Base-by-base conservation (phyloP, 1,140 invertebrate species). In the Hyposmocoma kahamanoa region DNA sequence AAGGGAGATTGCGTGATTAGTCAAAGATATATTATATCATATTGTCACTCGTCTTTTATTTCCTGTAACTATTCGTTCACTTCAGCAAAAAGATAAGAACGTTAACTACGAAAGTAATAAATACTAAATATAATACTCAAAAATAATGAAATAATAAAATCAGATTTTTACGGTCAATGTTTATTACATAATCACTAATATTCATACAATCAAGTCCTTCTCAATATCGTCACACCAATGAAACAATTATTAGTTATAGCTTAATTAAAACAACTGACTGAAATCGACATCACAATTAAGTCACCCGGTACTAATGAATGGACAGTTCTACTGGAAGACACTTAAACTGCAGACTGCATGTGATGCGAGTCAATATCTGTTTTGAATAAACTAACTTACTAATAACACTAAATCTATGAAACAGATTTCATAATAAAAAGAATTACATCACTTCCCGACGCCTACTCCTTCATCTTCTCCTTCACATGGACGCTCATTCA, bases 311-410 rank as follows among this genome's bases (percentile, higher is more conserved):
- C 42, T 57, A 61, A 57, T n/a, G 47, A 59, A 49, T 70, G 50
- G 66, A 66, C 69, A 75, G 74, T 73, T 70, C 60, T 76, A 67
- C 58, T 79, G 78, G 78, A 84, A 84, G 76, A 82, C 76, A 72
- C 72, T 71, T 67, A 67, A 59, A 56, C 24, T 28, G 11, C 24
- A 28, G 24, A 11, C 24, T 28, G 6, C 24, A 28, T n/a, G n/a
- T n/a, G n/a, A n/a, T n/a, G n/a, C n/a, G n/a, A n/a, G n/a, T n/a
- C n/a, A n/a, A n/a, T n/a, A n/a, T n/a, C n/a, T n/a, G n/a, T n/a
- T n/a, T n/a, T n/a, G n/a, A n/a, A n/a, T n/a, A 6, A 26, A 26
- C 32, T 15, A 13, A 6, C 11, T 13, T 15, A 15, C 32, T 15
- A 36, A 13, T 17, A 36, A 36, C 10, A 17, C 11, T 15, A 36